phyloP scores from a whole-genome alignment of 2,113 vertebrate genomes.

The Uropsilus gracilis region DNA sequence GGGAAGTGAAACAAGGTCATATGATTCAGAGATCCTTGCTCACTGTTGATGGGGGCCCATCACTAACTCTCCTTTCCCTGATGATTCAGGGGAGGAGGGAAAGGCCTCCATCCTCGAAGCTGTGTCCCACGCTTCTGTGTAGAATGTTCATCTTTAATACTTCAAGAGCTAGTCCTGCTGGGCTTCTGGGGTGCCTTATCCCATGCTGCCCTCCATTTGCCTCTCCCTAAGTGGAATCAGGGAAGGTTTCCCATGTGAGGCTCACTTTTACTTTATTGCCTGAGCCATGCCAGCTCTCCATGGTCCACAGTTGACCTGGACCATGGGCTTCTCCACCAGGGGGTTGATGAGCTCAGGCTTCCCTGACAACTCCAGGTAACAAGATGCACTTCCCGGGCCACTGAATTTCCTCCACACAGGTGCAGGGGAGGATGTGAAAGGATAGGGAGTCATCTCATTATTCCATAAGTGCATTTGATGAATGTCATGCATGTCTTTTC shows the following conservation, averaged over 20 bases:
- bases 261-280: background rate
- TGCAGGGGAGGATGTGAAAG: background rate
- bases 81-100: background rate
- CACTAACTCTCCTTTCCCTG: background rate
- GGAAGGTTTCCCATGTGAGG: background rate
- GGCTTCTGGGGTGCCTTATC: background rate
- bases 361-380: background rate
- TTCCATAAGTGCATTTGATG: background rate
- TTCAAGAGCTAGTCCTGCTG: no score
- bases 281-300: background rate
- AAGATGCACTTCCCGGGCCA: background rate
- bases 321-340: no score
- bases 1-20: background rate
- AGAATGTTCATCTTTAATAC: background rate
- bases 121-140: background rate
- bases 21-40: constrained; percentile 26
- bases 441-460: background rate
- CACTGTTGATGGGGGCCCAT: background rate
- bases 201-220: background rate
- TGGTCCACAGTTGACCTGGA: background rate
- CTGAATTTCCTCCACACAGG: background rate
- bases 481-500: background rate
- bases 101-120: background rate
- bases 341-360: background rate
- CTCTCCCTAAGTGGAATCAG: background rate